A percentile compares a stretch with the other conserved stretches of the same genome.
Evolutionary conservation across 2,888 invertebrate species (phyloP).

Genomic region (Ametastegia equiseti): DNA sequence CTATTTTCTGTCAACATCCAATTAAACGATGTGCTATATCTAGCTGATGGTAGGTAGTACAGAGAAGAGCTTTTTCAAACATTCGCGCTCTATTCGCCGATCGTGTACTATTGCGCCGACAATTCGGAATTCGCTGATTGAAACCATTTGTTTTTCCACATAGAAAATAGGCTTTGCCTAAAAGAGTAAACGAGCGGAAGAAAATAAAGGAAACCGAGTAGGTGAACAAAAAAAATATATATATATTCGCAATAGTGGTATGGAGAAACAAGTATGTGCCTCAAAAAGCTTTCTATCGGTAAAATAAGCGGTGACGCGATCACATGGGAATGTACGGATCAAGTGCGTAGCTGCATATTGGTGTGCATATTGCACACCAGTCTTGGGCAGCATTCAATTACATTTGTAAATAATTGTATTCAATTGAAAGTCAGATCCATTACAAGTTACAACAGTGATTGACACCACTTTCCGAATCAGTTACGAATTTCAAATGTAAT

Average conservation of each 20-base stretch:
- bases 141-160: neutral
- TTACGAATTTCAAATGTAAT: neutral
- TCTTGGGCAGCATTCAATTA: too few species aligned
- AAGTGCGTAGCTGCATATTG: neutral
- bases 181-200: neutral
- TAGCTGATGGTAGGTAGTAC: too few species aligned
- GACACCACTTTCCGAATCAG: too few species aligned
- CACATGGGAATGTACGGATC: neutral
- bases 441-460: too few species aligned
- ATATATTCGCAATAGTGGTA: neutral
- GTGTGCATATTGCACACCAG: too few species aligned
- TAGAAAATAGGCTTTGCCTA: neutral
- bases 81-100: neutral
- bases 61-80: constrained; percentile 1
- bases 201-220: too few species aligned
- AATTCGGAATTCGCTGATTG: neutral
- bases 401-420: too few species aligned
- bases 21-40: too few species aligned
- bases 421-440: too few species aligned
- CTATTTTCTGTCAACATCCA: too few species aligned
- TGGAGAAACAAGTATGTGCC: neutral
- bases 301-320: neutral
- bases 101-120: too few species aligned
- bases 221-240: too few species aligned
- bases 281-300: neutral